A percentile compares a stretch with the other conserved stretches of the same genome.
Conservation (phyloP, 2,113 vertebrate genomes). For the Hippoglossus stenolepis region DNA sequence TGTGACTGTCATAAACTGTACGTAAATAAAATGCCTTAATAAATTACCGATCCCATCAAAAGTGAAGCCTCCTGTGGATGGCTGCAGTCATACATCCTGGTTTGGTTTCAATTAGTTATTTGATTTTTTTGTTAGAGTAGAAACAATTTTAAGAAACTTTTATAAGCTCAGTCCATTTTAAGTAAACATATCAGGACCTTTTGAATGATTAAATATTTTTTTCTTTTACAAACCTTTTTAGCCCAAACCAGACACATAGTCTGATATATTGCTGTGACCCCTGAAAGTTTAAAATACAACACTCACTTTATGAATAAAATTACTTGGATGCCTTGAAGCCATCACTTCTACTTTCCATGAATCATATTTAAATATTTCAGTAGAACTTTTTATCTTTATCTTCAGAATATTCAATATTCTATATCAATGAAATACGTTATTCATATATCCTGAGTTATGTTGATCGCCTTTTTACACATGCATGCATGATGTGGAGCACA, state of each 20-base stretch:
- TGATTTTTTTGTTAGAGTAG: too few relatives aligned
- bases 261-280: conserved; percentile 10
- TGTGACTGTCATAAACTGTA: too few relatives aligned
- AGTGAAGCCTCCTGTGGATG: too few relatives aligned
- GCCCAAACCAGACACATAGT: neutral
- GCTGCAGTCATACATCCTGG: too few relatives aligned
- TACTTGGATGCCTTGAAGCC: conserved; percentile 30
- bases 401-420: conserved; percentile 30
- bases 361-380: conserved; percentile 38
- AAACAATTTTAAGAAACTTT: too few relatives aligned
- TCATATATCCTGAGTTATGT: neutral
- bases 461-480: neutral
- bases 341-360: conserved; percentile 21
- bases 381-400: neutral
- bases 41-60: too few relatives aligned
- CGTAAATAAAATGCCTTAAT: too few relatives aligned
- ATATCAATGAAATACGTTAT: conserved; percentile 1
- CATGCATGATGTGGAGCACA: neutral
- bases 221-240: too few relatives aligned
- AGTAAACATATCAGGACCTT: too few relatives aligned
- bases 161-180: too few relatives aligned
- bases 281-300: conserved; percentile 17
- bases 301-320: conserved; percentile 41
- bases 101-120: too few relatives aligned
- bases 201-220: neutral